Base-by-base conservation (phyloP, 2,113 vertebrate species). In the Pimephales promelas region DNA sequence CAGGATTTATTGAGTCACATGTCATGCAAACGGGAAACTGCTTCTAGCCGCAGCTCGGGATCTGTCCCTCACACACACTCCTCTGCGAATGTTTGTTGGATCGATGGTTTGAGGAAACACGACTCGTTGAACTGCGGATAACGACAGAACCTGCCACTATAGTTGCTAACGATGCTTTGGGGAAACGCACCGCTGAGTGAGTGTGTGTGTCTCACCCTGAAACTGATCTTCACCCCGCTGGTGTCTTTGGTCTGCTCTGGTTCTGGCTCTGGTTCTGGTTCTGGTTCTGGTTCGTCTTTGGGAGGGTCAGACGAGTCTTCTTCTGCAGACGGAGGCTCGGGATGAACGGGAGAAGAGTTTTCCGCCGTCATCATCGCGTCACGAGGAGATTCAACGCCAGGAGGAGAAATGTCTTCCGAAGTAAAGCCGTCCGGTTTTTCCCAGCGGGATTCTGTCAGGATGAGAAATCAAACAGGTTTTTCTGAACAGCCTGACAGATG, bases 371-470 rank as follows among this genome's bases (percentile, higher is more conserved):
- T 76, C 73, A 57, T 56, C 43, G 83, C 79, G 52, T 18, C 62
- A 47, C 11, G 71, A 43, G 80, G 47, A 84, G 57, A 84, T 3
- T 62, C 75, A 1, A 56, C 52, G 4, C 74, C 49, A 22, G 74
- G 71, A 49, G 71, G 71, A 52, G 3, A 26, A 10, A 74, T 3
- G 0, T 86, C 86, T 7, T 4, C 40, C 0, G 88, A 24, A 9
- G 74, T 6, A 5, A 94, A 94, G 45, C 92, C 94, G 70, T 90
- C 93, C 0, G 97, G 97, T 86, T 96, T 97, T 87, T 97, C 96
- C 98, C 98, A 99, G 1, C 92, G 97, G 82, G 97, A 97, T 88
- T 97, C 97, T 99, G 76, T 45, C 26, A 56, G 34, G n/a, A 49
- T 31, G n/a, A 43, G 28, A 88, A n/a, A 72, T 4, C 72, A 47